Percentiles rank a stretch among this genome's conserved stretches.
Conservation (phyloP, 2,113 vertebrate species). For the Strix aluco region DNA sequence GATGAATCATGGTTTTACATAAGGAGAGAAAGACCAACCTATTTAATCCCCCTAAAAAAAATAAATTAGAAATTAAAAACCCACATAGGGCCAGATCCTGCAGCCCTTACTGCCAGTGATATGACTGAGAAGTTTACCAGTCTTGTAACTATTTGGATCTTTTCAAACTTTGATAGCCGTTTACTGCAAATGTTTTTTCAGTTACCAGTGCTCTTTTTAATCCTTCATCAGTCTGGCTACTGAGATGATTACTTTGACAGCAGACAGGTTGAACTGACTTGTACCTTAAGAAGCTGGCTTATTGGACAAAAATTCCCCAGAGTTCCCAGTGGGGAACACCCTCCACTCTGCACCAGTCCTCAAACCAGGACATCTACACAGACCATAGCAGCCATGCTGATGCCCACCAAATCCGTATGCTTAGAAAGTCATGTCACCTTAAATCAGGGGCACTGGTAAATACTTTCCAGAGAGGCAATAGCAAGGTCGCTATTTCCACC, state of each 20-base stretch:
- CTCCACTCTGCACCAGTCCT: background rate
- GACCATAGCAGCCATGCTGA: background rate
- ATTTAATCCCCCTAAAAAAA: background rate
- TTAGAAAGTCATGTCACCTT: background rate
- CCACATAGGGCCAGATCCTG: background rate
- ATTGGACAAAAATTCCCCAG: background rate
- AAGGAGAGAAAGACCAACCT: background rate
- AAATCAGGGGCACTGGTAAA: background rate
- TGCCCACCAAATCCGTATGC: background rate
- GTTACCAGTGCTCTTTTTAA: background rate
- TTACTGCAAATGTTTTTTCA: background rate
- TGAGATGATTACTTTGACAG: background rate
- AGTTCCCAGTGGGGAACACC: background rate
- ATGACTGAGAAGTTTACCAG: background rate
- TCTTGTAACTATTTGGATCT: background rate
- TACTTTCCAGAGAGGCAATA: background rate
- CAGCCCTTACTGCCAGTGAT: background rate
- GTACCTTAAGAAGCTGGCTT: background rate
- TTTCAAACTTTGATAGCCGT: background rate
- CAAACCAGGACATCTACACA: background rate
- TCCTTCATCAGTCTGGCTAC: background rate
- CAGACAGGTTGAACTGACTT: background rate
- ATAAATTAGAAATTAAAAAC: background rate
- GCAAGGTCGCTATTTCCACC: background rate
- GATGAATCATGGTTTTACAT: background rate